A percentile compares a stretch with the other conserved stretches of the same genome.
phyloP scores from a whole-genome alignment of 2,797 vertebrate species.

The Jordanella pulchra region DNA sequence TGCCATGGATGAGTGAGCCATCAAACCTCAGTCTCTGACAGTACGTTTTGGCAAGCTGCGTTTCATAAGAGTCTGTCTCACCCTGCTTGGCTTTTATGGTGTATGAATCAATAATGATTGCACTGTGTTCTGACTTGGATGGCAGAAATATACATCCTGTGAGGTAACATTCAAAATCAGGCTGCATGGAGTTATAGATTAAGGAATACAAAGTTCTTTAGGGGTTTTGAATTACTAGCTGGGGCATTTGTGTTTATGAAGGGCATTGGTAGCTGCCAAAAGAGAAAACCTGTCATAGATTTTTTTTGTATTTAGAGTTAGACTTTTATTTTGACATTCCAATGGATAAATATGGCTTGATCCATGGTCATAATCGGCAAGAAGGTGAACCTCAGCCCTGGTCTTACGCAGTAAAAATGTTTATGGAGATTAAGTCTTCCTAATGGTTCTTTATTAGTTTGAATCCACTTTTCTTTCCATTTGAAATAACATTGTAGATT shows the following conservation, averaged over 20 bases:
- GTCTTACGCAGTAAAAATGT: no score
- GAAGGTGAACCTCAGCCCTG: background rate
- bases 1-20: slow-evolving; percentile 76
- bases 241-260: slow-evolving; percentile 41
- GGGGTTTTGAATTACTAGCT: slow-evolving; percentile 58
- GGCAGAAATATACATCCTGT: slow-evolving; percentile 55
- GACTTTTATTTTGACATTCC: background rate
- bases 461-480: background rate
- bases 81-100: slow-evolving; percentile 60
- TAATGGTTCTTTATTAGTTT: background rate
- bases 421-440: background rate
- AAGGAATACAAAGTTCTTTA: slow-evolving; percentile 40
- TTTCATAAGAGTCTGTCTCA: slow-evolving; percentile 68
- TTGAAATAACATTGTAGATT: background rate
- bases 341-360: background rate
- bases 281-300: background rate
- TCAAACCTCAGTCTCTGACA: slow-evolving; percentile 74
- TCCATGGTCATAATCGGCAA: background rate
- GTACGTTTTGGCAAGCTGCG: slow-evolving; percentile 67
- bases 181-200: slow-evolving; percentile 33
- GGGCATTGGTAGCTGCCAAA: slow-evolving; percentile 19
- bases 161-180: slow-evolving; percentile 48
- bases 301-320: background rate
- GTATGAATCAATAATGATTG: slow-evolving; percentile 72
- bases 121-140: slow-evolving; percentile 58